phyloP scores from a whole-genome alignment of 30 jellyfish, hydroid and myxozoan species.

The Rhopilema esculentum region DNA sequence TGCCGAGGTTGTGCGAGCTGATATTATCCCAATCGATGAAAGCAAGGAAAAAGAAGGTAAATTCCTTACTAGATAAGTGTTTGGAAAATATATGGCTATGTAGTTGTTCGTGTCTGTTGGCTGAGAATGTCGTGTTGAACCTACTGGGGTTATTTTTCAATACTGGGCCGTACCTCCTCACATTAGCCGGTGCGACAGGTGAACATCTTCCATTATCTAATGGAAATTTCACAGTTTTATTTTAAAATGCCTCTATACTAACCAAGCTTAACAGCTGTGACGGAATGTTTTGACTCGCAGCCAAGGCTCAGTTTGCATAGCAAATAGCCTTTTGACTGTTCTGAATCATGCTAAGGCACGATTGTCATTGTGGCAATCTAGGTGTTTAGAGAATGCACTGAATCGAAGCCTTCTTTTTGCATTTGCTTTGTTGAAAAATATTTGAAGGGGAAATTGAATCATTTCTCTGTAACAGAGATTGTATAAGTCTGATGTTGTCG shows the following conservation, averaged over 20 bases:
- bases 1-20: slow-evolving; percentile 83
- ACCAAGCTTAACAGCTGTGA: background rate
- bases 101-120: no score
- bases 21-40: slow-evolving; percentile 84
- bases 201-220: no score
- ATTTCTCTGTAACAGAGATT: background rate
- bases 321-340: background rate
- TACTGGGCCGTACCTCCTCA: no score
- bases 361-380: background rate
- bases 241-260: background rate
- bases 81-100: no score
- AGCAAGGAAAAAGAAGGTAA: slow-evolving; percentile 85
- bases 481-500: no score
- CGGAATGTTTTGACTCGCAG: background rate
- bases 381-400: background rate
- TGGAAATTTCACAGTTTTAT: no score
- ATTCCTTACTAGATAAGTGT: background rate
- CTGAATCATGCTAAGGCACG: background rate
- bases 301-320: background rate
- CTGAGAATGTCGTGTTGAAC: no score
- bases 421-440: no score
- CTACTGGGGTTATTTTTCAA: no score
- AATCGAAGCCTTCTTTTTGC: background rate
- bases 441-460: background rate
- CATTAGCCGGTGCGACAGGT: no score